A percentile compares a stretch with the other conserved stretches of the same genome.
These are phyloP conservation scores for Chelonia mydas DNA, from an alignment of 2,797 vertebrate species.

Conservation along the genomic window DNA sequence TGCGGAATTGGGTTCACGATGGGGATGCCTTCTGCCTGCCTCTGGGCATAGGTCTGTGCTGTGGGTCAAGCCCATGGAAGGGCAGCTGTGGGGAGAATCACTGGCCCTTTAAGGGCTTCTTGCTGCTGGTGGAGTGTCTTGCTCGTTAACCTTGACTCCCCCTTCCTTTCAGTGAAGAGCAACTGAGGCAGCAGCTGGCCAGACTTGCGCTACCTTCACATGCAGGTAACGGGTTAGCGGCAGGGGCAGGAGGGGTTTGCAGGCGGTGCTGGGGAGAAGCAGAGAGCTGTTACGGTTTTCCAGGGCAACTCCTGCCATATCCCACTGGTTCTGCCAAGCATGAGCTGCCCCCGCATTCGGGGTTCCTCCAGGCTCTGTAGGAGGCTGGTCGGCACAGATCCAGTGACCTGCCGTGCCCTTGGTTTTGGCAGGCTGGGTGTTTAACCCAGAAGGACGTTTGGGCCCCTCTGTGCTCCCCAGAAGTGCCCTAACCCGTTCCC, in stretches of 20 bases:
- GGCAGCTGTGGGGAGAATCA: not conserved
- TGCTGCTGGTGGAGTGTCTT: not conserved
- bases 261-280: not conserved
- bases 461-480: not conserved
- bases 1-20: not conserved
- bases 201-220: not conserved
- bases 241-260: not conserved
- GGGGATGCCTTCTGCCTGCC: not conserved
- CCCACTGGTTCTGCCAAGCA: not conserved
- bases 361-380: not conserved
- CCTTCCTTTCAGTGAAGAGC: not conserved
- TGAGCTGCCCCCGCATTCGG: not conserved
- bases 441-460: not conserved
- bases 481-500: not conserved
- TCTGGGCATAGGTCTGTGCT: not conserved
- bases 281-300: not conserved
- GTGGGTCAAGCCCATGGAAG: not conserved
- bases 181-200: slow-evolving; percentile 19
- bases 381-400: not conserved
- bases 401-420: too few species aligned
- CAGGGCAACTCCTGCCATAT: not conserved
- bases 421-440: not conserved
- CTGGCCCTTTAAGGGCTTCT: not conserved
- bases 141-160: not conserved
- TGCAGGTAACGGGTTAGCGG: slow-evolving; percentile 48